Percentiles rank a stretch among this genome's conserved stretches.
Conservation (phyloP, 2,888 invertebrate species). For the Pterobdella sp. region DNA sequence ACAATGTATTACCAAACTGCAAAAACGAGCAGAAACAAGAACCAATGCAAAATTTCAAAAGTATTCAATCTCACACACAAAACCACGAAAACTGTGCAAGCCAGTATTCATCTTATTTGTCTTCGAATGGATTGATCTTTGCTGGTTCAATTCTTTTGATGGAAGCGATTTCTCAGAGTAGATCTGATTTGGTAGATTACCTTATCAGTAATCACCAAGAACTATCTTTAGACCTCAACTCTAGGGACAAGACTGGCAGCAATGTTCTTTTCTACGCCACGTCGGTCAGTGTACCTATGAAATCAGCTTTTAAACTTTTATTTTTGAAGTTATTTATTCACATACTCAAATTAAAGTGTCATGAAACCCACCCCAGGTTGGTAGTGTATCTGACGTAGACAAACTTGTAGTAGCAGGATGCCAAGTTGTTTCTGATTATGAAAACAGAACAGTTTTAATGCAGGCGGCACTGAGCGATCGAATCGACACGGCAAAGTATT, state of each 20-base stretch:
- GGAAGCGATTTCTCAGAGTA: slow-evolving; percentile 38
- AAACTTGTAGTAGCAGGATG: slow-evolving; percentile 37
- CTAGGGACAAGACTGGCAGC: slow-evolving; percentile 33
- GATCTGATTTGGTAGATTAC: slow-evolving; percentile 34
- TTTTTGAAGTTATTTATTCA: too few relatives aligned
- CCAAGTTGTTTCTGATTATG: slow-evolving; percentile 31
- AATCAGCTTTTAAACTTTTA: too few relatives aligned
- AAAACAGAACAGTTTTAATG: slow-evolving; percentile 36
- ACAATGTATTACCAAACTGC: too few relatives aligned
- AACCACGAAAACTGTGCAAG: too few relatives aligned
- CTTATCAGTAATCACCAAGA: slow-evolving; percentile 32
- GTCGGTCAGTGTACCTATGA: too few relatives aligned
- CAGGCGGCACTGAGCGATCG: slow-evolving; percentile 37
- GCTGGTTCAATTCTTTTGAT: slow-evolving; percentile 38
- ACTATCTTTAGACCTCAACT: slow-evolving; percentile 33
- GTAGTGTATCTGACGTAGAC: slow-evolving; percentile 34
- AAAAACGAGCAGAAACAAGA: slow-evolving; percentile 7
- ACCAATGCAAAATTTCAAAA: neutral
- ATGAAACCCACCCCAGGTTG: too few relatives aligned
- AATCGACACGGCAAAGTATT: slow-evolving; percentile 34
- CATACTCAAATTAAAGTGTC: too few relatives aligned
- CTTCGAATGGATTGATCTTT: slow-evolving; percentile 29
- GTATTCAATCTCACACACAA: too few relatives aligned
- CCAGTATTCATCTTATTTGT: neutral
- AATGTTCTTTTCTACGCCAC: slow-evolving; percentile 39